Evolutionary conservation across 1,140 invertebrate genomes (phyloP).

Genomic region (Steinernema khuongi): DNA sequence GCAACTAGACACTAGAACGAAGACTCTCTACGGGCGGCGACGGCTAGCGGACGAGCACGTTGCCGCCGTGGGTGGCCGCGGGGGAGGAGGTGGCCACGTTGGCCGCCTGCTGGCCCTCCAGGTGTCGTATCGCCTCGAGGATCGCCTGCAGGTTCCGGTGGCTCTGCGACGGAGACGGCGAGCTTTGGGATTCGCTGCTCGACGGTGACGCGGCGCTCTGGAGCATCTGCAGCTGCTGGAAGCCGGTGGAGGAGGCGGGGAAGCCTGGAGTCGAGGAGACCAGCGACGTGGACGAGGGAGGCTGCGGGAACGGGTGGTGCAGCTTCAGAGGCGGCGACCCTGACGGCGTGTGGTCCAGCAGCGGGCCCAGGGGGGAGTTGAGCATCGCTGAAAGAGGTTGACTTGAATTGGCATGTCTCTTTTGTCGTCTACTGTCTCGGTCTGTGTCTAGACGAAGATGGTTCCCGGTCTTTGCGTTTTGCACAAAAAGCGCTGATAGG

Average conservation of each 20-base stretch:
- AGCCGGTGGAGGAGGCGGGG: constrained; percentile 20
- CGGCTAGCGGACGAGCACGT: constrained; percentile 11
- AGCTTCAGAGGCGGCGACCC: background rate
- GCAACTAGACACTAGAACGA: background rate
- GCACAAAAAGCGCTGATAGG: too few species aligned
- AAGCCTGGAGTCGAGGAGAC: constrained; percentile 20
- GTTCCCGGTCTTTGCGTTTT: constrained; percentile 17
- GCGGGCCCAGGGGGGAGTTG: constrained; percentile 15
- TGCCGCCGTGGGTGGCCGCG: constrained; percentile 17
- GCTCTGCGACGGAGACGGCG: constrained; percentile 68
- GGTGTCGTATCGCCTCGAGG: constrained; percentile 88
- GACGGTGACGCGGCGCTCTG: background rate
- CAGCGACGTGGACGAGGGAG: constrained; percentile 20
- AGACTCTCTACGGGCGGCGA: background rate
- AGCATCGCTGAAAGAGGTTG: background rate
- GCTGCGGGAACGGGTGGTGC: constrained; percentile 25
- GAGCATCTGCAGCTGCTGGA: constrained; percentile 19
- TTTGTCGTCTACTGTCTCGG: constrained; percentile 22
- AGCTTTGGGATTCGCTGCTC: constrained; percentile 5
- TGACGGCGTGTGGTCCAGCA: constrained; percentile 6
- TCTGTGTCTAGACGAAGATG: constrained; percentile 25
- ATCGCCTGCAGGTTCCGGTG: constrained; percentile 92
- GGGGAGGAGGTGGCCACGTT: constrained; percentile 22
- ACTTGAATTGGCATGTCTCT: background rate
- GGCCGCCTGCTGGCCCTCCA: constrained; percentile 78